These are phyloP conservation scores for Dinomys branickii DNA, from an alignment of 2,113 vertebrate genomes.

Conservation along the genomic window DNA sequence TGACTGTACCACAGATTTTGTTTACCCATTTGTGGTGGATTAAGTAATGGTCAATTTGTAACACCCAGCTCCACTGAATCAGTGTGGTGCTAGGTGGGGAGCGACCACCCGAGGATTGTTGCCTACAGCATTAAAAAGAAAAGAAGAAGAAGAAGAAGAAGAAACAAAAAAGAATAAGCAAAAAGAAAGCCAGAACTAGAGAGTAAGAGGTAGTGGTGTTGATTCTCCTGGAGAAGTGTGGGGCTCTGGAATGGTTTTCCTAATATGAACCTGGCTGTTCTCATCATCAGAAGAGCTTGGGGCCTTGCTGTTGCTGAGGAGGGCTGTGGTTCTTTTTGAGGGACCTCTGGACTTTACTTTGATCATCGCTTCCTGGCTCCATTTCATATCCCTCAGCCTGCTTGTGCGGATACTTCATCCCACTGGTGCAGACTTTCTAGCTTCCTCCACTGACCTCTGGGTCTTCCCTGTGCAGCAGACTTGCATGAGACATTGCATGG, in stretches of 20 bases:
- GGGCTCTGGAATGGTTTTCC: no score
- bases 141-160: no score
- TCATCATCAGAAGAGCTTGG: not conserved
- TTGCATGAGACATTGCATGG: not conserved
- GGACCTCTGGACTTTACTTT: not conserved
- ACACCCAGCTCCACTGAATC: not conserved
- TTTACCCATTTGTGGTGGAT: not conserved
- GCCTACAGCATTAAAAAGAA: not conserved
- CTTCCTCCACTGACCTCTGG: not conserved
- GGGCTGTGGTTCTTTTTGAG: not conserved
- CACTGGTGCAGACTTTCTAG: not conserved
- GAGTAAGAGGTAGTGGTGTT: not conserved
- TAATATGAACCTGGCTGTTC: not conserved
- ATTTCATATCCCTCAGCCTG: not conserved
- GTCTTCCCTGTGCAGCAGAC: not conserved
- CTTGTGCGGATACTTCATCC: not conserved
- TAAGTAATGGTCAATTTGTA: not conserved
- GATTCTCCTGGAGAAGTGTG: not conserved
- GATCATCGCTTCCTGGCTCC: not conserved
- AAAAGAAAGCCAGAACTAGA: not conserved
- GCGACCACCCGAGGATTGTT: not conserved
- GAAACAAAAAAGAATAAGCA: no score
- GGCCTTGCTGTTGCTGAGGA: not conserved
- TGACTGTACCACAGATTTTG: not conserved
- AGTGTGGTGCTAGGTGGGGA: not conserved